Evolutionary conservation across 37 sponge, comb jelly and placozoan species (phyloP), one percentile per base, ranked within the genome.

Genomic region (Beroe forskalii): DNA sequence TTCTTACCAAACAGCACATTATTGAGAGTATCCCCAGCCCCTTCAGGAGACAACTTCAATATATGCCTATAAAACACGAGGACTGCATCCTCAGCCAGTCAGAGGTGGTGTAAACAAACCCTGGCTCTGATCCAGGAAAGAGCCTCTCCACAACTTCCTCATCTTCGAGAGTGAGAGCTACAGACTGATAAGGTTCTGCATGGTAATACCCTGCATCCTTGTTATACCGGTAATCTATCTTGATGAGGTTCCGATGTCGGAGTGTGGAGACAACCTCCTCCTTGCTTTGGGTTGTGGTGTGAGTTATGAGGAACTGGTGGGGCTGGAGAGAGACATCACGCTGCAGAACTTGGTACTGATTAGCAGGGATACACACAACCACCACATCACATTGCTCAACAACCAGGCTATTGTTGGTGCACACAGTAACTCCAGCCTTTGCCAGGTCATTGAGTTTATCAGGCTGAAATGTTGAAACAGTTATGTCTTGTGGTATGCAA

Each of bases 21-120:
- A 25, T 80, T 80, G 8, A 80, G 40, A 44, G 8, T 35, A 25
- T 80, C 1, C 3, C 14, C 38, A 38, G 86, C 55, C 14, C 4
- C 55, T 12, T 43, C 48, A 9, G 31, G 44, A 80, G 44, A 22
- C 0, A 44, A 1, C 14, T 30, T 35, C 55, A 80, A 25, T 2
- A 80, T 41, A 31, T 80, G 27, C n/a, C 86, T 17, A 41, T 80
- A 80, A 27, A 80, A 80, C n/a, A 80, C 30, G n/a, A 80, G 86
- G 3, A 80, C 35, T 23, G n/a, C 9, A 38, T 80, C 86, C 86
- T 80, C 40, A 80, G 24, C 86, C 86, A 80, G n/a, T 80, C 55
- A 12, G 86, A 22, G 43, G 25, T 23, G n/a, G 86, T 44, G 30
- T 43, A 22, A 22, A 80, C 86, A 80, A 23, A 80, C 1, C 55